These are phyloP conservation scores for Drosophila willistoni DNA, from an alignment of 1,140 invertebrate species.

Conservation along the genomic window DNA sequence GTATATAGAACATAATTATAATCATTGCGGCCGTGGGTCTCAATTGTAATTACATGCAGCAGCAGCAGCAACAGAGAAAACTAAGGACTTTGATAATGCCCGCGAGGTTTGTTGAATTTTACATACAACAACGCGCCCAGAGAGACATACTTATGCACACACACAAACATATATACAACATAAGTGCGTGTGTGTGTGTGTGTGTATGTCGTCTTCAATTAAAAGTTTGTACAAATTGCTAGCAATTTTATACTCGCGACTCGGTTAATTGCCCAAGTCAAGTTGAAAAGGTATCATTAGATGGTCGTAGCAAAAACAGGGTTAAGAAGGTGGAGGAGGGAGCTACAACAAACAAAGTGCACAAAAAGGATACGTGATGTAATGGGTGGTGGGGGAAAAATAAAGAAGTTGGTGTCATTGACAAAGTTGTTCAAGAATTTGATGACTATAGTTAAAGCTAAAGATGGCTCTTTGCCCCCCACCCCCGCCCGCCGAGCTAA, in stretches of 20 bases:
- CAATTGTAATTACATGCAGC: conserved; percentile 76
- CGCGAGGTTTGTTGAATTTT: conserved; percentile 68
- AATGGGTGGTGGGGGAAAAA: too few relatives aligned
- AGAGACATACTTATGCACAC: conserved; percentile 21
- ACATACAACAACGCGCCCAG: conserved; percentile 63
- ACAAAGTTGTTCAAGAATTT: conserved; percentile 6
- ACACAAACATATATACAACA: background rate
- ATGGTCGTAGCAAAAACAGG: background rate
- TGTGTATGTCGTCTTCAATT: conserved; percentile 75
- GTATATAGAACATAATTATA: conserved; percentile 80
- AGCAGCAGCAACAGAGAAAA: conserved; percentile 43
- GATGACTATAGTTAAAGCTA: conserved; percentile 8
- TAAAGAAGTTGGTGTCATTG: conserved; percentile 13
- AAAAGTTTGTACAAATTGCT: conserved; percentile 77
- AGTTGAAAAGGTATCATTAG: conserved; percentile 48
- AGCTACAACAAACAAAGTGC: background rate
- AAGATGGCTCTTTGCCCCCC: background rate
- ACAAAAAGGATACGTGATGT: background rate
- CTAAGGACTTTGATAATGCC: conserved; percentile 56
- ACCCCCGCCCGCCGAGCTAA: too few relatives aligned
- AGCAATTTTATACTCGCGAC: conserved; percentile 54
- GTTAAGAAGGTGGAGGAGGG: background rate
- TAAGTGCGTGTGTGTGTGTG: conserved; percentile 33
- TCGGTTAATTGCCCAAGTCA: conserved; percentile 66
- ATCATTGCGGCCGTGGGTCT: conserved; percentile 69